Percentiles rank a stretch among this genome's conserved stretches.
Conservation (phyloP, 2,113 vertebrate genomes). For the Ptychochromis oligacanthus region DNA sequence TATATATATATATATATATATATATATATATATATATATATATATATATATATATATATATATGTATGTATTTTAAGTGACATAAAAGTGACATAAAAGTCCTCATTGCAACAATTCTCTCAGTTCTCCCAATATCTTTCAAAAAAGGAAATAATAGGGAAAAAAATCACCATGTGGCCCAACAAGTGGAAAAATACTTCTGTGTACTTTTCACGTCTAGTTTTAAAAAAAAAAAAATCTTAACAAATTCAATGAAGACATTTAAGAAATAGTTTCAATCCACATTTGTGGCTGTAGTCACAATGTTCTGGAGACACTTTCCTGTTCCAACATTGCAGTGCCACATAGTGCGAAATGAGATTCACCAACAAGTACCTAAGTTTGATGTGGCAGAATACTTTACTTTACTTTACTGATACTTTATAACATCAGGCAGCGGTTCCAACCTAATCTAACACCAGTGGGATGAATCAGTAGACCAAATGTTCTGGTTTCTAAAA, state of each 20-base stretch:
- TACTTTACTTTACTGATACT: not conserved
- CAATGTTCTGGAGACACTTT: not conserved
- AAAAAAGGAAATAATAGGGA: not conserved
- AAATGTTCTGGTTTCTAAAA: too few relatives aligned
- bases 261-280: not conserved
- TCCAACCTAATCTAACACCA: too few relatives aligned
- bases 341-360: not conserved
- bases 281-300: not conserved
- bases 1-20: too few relatives aligned
- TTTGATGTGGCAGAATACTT: not conserved
- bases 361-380: not conserved
- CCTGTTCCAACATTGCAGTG: not conserved
- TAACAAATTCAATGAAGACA: not conserved
- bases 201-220: too few relatives aligned
- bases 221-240: not conserved
- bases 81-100: not conserved
- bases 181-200: not conserved
- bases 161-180: not conserved
- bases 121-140: not conserved
- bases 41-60: too few relatives aligned
- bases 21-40: too few relatives aligned
- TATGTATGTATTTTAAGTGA: too few relatives aligned
- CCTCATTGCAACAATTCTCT: not conserved
- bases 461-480: too few relatives aligned
- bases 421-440: not conserved